Evolutionary conservation across 2,797 vertebrate genomes (phyloP).

Genomic region (Orestias chungarensis): DNA sequence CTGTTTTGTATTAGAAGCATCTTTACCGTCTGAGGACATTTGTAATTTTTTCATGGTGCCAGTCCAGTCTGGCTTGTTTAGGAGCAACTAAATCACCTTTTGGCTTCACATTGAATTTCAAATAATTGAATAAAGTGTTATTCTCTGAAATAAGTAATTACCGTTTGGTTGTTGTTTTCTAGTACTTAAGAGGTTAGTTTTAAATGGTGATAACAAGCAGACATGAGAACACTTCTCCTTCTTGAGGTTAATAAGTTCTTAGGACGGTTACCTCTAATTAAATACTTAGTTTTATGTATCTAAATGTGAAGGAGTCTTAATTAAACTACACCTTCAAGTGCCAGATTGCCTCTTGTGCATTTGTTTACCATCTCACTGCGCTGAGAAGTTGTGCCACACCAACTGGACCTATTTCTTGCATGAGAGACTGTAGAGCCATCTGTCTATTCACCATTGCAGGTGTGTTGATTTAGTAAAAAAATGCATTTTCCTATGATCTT

Average conservation of each 20-base stretch:
- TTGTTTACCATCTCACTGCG: constrained; percentile 51
- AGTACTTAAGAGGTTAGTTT: constrained; percentile 24
- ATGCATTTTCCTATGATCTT: constrained; percentile 26
- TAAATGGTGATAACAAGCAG: constrained; percentile 32
- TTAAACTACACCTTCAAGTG: constrained; percentile 49
- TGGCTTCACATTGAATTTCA: constrained; percentile 13
- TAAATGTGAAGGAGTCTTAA: constrained; percentile 50
- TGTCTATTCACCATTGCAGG: constrained; percentile 44
- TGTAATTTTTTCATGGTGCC: constrained; percentile 17
- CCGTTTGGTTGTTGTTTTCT: constrained; percentile 27
- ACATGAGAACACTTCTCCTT: constrained; percentile 19
- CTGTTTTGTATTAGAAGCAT: constrained; percentile 39
- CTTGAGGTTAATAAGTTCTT: constrained; percentile 45
- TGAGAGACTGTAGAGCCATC: constrained; percentile 57
- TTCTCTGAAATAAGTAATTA: constrained; percentile 37
- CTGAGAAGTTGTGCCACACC: constrained; percentile 38
- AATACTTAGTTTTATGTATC: constrained; percentile 36
- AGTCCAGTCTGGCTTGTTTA: constrained; percentile 12
- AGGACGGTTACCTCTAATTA: constrained; percentile 43
- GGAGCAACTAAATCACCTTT: constrained; percentile 24
- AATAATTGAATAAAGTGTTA: background rate
- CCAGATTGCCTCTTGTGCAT: constrained; percentile 49
- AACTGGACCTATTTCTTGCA: constrained; percentile 43
- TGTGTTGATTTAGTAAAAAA: constrained; percentile 25
- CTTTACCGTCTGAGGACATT: constrained; percentile 37